Conservation (phyloP, 2,888 invertebrate genomes). For the Xanthia icteritia region DNA sequence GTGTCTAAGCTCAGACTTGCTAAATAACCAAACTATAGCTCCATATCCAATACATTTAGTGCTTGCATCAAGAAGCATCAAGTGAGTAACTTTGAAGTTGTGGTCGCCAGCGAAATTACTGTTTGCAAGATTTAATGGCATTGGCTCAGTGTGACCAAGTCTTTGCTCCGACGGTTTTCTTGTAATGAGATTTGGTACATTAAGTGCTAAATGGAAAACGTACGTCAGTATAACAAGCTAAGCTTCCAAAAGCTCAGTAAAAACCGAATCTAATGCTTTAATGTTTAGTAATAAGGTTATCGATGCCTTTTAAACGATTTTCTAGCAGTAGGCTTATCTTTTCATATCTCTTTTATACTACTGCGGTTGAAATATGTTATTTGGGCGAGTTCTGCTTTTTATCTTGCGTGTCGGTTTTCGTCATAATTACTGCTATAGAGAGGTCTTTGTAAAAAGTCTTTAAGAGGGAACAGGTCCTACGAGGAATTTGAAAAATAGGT, state of each 20-base stretch:
- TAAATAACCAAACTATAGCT: slow-evolving; percentile 7
- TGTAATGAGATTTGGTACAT: slow-evolving; percentile 55
- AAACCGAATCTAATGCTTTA: slow-evolving; percentile 23
- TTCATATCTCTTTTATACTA: background rate
- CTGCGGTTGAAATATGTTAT: background rate
- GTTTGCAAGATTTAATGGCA: slow-evolving; percentile 53
- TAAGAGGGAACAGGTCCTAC: no score
- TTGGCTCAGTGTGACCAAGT: slow-evolving; percentile 29
- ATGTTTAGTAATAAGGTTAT: slow-evolving; percentile 38
- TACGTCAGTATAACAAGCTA: slow-evolving; percentile 26
- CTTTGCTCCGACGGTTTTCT: slow-evolving; percentile 30
- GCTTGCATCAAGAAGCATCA: slow-evolving; percentile 6
- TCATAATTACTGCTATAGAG: background rate
- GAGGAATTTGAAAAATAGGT: no score
- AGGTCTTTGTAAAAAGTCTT: background rate
- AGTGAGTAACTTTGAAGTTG: slow-evolving; percentile 23
- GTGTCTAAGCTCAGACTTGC: background rate
- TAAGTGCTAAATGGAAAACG: slow-evolving; percentile 56
- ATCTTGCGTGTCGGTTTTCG: background rate
- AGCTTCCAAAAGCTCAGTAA: slow-evolving; percentile 43
- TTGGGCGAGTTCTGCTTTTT: background rate
- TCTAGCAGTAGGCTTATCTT: background rate
- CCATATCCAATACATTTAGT: slow-evolving; percentile 16
- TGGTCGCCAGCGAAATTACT: slow-evolving; percentile 41
- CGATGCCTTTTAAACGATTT: slow-evolving; percentile 16